Conservation (phyloP, 2,888 invertebrate species). For the Doris montereyensis region DNA sequence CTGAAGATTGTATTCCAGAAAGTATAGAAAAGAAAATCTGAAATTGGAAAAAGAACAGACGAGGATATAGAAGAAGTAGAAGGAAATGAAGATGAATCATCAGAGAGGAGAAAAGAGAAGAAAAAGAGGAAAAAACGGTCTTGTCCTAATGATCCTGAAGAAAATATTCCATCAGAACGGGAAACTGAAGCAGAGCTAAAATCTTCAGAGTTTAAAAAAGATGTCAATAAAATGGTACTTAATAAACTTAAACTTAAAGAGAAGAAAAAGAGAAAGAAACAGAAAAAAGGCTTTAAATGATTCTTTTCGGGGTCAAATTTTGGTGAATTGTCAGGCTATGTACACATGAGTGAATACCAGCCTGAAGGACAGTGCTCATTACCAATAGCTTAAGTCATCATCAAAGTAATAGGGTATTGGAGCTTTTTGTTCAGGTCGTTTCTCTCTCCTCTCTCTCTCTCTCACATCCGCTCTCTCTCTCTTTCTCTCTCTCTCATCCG, state of each 20-base stretch:
- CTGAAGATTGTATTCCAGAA: slow-evolving; percentile 6
- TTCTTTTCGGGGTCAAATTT: slow-evolving; percentile 37
- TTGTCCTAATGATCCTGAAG: too few relatives aligned
- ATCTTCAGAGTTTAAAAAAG: neutral
- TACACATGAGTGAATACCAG: too few relatives aligned
- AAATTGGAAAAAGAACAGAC: slow-evolving; percentile 16
- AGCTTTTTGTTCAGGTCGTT: neutral
- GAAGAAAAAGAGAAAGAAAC: neutral
- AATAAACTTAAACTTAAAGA: neutral
- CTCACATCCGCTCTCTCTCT: too few relatives aligned
- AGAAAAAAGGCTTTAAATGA: slow-evolving; percentile 5
- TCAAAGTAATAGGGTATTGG: slow-evolving; percentile 42
- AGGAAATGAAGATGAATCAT: too few relatives aligned
- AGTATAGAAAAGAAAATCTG: slow-evolving; percentile 22
- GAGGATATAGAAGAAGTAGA: too few relatives aligned
- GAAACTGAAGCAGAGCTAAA: too few relatives aligned
- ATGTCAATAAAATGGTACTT: neutral
- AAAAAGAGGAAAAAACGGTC: slow-evolving; percentile 36
- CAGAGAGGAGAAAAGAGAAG: too few relatives aligned
- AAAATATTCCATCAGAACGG: too few relatives aligned
- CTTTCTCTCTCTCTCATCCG: too few relatives aligned
- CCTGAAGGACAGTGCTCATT: slow-evolving; percentile 45
- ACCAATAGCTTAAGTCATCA: slow-evolving; percentile 40
- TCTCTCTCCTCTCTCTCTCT: neutral
- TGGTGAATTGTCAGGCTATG: slow-evolving; percentile 27